Base-by-base conservation (phyloP, 35 echinoderm and acorn worm genomes). In the Anneissia japonica region DNA sequence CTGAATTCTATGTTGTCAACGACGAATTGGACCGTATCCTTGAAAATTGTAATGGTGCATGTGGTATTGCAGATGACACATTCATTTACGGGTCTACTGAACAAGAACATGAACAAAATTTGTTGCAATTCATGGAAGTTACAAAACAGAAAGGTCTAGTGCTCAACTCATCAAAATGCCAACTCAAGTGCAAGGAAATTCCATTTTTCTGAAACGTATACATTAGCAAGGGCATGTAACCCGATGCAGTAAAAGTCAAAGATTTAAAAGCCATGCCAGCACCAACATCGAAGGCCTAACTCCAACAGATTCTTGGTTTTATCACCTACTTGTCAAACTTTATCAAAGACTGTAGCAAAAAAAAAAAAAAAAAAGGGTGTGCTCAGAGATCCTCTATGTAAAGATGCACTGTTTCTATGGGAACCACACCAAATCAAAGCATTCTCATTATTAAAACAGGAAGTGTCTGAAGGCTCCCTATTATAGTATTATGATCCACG, bases 221-320 rank as follows among this genome's bases (percentile, higher is more conserved):
- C 79, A 75, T 80, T 0, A 34, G 0, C 13, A 0, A 89, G 36
- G 72, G 80, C 3, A 82, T 89, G 0, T 13, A 39, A 83, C 87
- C 87, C 9, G 80, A 84, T 76, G 46, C 79, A 14, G 36, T 72
- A 11, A 29, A 74, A 0, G 0, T 30, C 26, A 12, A 89, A 77
- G 64, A 38, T 17, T 1, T 90, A 6, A 35, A 78, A 31, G 30
- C 17, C 19, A 80, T 90, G 46, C 74, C 37, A 0, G 40, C 77
- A 55, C 90, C 85, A 76, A 87, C 87, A 40, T 79, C 81, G 39
- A 92, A 87, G 72, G 80, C 76, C 28, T 79, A 88, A 37, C 37
- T 82, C 0, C 87, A 83, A 38, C 4, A 74, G 0, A 73, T 83
- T 41, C 46, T 83, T 0, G 87, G 87, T 29, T 28, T 74, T 0